These are phyloP conservation scores for Synanthedon formicaeformis DNA, from an alignment of 2,888 invertebrate genomes.

Conservation along the genomic window DNA sequence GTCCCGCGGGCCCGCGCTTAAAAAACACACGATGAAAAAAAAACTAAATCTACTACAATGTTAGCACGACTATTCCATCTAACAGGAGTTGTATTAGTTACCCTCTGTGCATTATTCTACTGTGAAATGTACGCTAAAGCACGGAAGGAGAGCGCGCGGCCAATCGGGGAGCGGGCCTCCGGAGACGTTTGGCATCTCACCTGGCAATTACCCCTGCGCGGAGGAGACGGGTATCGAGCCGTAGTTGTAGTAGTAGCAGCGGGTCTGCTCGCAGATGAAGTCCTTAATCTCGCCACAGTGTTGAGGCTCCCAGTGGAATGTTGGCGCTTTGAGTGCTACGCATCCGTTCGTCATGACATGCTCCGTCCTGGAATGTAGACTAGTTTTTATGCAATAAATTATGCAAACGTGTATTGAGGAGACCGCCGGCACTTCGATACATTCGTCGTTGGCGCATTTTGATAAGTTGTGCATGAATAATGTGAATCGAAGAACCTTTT, in stretches of 20 bases:
- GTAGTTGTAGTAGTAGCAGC: constrained; percentile 92
- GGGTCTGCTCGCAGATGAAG: constrained; percentile 90
- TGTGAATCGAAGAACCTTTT: too few relatives aligned
- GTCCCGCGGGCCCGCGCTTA: constrained; percentile 65
- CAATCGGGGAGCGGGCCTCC: constrained; percentile 63
- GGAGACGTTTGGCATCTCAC: constrained; percentile 76
- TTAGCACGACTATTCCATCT: constrained; percentile 42
- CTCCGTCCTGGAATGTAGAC: constrained; percentile 55
- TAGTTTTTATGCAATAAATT: constrained; percentile 1
- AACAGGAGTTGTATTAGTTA: neutral
- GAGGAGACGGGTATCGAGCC: constrained; percentile 90
- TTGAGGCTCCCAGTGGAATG: constrained; percentile 84
- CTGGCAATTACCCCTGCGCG: constrained; percentile 90
- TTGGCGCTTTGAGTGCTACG: constrained; percentile 81
- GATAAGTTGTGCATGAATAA: too few relatives aligned
- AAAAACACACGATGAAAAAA: constrained; percentile 18
- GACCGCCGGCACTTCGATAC: neutral
- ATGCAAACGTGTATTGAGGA: neutral
- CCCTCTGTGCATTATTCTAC: neutral
- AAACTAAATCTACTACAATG: constrained; percentile 24
- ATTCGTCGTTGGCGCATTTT: too few relatives aligned
- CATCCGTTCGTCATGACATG: constrained; percentile 76
- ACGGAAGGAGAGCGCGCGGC: constrained; percentile 43
- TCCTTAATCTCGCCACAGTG: constrained; percentile 87
- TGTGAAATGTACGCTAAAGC: neutral